Percentiles rank a stretch among this genome's conserved stretches.
Conservation (phyloP, 2,797 vertebrate species). For the Phalloptychus januarius region DNA sequence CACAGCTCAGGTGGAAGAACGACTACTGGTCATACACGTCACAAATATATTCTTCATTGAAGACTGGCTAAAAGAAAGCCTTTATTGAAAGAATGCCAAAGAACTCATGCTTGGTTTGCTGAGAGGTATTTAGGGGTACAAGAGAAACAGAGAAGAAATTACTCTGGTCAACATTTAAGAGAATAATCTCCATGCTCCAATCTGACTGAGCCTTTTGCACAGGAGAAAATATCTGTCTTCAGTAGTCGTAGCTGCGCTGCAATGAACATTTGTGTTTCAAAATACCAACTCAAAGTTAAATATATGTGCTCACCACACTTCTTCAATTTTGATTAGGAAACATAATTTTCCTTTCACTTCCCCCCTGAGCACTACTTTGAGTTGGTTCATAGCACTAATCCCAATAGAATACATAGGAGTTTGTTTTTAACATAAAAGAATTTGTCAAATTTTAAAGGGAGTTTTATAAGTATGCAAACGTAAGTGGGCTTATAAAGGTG, state of each 20-base stretch:
- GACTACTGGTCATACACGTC: background rate
- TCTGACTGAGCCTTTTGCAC: background rate
- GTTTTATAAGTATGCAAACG: background rate
- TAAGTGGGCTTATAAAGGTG: background rate
- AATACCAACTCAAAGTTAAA: background rate
- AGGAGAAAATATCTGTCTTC: background rate
- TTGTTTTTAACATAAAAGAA: background rate
- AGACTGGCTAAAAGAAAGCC: background rate
- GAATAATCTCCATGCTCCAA: background rate
- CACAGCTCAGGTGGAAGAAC: background rate
- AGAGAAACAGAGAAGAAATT: background rate
- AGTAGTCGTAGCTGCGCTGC: background rate
- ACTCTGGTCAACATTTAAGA: background rate
- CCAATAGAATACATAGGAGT: background rate
- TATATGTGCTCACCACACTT: background rate
- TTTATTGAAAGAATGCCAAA: background rate
- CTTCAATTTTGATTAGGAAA: background rate
- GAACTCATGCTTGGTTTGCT: background rate
- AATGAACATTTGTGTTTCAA: background rate
- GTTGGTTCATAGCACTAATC: background rate
- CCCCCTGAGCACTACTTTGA: background rate
- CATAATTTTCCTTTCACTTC: background rate
- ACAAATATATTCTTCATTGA: background rate
- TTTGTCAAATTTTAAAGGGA: background rate
- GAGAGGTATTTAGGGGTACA: background rate